These are phyloP conservation scores for Glareola pratincola DNA, from an alignment of 2,113 vertebrate species.

Conservation along the genomic window DNA sequence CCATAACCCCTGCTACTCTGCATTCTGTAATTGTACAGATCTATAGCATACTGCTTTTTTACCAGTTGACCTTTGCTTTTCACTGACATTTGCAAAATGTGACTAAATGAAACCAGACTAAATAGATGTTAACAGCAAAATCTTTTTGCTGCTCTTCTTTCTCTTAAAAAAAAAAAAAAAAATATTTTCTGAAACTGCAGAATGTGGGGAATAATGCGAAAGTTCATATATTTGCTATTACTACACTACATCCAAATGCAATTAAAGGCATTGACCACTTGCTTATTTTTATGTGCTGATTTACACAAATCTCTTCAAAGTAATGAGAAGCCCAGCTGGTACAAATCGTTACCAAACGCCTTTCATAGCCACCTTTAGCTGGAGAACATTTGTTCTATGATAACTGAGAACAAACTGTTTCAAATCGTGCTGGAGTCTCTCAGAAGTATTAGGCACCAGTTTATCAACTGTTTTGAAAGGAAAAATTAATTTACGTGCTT, in stretches of 20 bases:
- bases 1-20: background rate
- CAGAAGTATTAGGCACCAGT: conserved; percentile 35
- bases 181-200: background rate
- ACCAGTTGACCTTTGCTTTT: conserved; percentile 49
- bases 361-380: conserved; percentile 48
- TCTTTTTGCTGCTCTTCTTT: background rate
- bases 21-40: conserved; percentile 25
- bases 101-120: conserved; percentile 41
- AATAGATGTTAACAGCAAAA: conserved; percentile 45
- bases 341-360: conserved; percentile 47
- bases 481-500: conserved; percentile 35
- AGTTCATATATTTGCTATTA: conserved; percentile 12
- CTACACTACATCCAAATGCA: background rate
- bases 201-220: background rate
- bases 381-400: conserved; percentile 40
- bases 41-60: background rate
- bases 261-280: conserved; percentile 63
- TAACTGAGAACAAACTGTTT: conserved; percentile 63
- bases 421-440: conserved; percentile 32
- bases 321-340: conserved; percentile 54
- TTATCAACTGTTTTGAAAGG: conserved; percentile 36
- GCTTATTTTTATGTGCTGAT: conserved; percentile 47
- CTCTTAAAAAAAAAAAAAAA: background rate
- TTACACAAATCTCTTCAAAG: conserved; percentile 51
- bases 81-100: conserved; percentile 58